Evolutionary conservation across 1,140 invertebrate genomes (phyloP).

Genomic region (Zelostemma sp.): DNA sequence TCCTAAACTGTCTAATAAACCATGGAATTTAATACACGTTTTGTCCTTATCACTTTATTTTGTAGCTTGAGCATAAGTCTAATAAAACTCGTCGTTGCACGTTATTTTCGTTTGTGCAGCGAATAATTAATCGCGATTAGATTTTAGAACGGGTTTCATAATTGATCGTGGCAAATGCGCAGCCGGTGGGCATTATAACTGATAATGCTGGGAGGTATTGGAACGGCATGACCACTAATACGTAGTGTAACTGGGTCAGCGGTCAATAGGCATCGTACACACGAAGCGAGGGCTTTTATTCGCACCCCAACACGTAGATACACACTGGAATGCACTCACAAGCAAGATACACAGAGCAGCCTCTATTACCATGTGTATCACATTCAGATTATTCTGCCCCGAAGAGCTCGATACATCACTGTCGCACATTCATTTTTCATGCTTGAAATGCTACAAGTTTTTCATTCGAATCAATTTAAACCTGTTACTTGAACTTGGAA

Average conservation of each 20-base stretch:
- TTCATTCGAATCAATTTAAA: background rate
- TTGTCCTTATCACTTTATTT: no score
- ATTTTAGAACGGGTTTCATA: slow-evolving; percentile 6
- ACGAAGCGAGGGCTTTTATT: slow-evolving; percentile 28
- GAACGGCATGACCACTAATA: slow-evolving; percentile 34
- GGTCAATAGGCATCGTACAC: slow-evolving; percentile 40
- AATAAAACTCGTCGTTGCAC: no score
- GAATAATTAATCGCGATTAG: background rate
- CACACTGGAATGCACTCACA: slow-evolving; percentile 21
- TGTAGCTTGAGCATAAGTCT: no score
- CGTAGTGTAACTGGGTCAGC: slow-evolving; percentile 49
- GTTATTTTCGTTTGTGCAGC: no score
- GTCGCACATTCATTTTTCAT: background rate
- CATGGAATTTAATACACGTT: no score
- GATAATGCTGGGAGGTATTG: slow-evolving; percentile 16
- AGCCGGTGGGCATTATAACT: slow-evolving; percentile 18
- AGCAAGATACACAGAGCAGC: slow-evolving; percentile 9
- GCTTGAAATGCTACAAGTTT: background rate
- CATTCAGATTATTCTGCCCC: slow-evolving; percentile 1
- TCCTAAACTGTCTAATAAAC: no score
- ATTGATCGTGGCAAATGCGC: slow-evolving; percentile 31
- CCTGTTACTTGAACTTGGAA: no score
- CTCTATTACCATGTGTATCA: slow-evolving; percentile 17
- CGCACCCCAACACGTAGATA: slow-evolving; percentile 20
- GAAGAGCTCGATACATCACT: background rate